phyloP scores from a whole-genome alignment of 2,113 vertebrate species.

The Halichoeres trimaculatus region DNA sequence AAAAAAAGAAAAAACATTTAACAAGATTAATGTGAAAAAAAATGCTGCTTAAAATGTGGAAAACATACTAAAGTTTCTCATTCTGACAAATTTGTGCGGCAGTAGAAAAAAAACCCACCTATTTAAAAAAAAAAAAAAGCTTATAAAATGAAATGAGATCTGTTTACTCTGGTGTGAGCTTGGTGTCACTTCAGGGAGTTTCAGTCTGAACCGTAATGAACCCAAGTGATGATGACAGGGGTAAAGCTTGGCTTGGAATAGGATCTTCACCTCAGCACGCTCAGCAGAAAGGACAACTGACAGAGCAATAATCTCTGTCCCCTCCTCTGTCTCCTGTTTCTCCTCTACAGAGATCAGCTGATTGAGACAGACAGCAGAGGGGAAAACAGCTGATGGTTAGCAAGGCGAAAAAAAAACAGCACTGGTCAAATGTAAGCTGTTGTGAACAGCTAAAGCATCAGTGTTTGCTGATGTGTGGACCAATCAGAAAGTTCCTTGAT shows the following conservation, averaged over 20 bases:
- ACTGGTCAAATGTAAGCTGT: background rate
- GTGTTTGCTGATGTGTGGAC: constrained; percentile 59
- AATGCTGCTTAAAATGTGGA: background rate
- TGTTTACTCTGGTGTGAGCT: constrained; percentile 41
- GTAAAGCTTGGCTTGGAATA: constrained; percentile 77
- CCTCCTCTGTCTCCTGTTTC: constrained; percentile 34
- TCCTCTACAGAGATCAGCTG: constrained; percentile 35
- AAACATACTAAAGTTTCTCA: background rate
- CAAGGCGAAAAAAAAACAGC: background rate
- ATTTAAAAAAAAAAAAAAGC: background rate
- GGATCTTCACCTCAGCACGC: constrained; percentile 61
- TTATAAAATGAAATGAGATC: constrained; percentile 46
- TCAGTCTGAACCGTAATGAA: constrained; percentile 53
- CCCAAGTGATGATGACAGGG: constrained; percentile 44
- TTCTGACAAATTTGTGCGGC: background rate
- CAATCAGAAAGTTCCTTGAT: constrained; percentile 70
- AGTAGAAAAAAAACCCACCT: background rate
- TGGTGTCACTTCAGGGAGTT: constrained; percentile 52
- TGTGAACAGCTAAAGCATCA: constrained; percentile 32
- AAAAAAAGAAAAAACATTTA: background rate
- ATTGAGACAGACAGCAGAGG: constrained; percentile 29
- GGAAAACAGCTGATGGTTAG: constrained; percentile 2
- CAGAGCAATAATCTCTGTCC: constrained; percentile 27
- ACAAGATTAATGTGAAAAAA: background rate
- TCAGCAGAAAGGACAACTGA: constrained; percentile 58